These are phyloP conservation scores for Regulus satrapa DNA, from an alignment of 2,113 vertebrate species.

Conservation along the genomic window DNA sequence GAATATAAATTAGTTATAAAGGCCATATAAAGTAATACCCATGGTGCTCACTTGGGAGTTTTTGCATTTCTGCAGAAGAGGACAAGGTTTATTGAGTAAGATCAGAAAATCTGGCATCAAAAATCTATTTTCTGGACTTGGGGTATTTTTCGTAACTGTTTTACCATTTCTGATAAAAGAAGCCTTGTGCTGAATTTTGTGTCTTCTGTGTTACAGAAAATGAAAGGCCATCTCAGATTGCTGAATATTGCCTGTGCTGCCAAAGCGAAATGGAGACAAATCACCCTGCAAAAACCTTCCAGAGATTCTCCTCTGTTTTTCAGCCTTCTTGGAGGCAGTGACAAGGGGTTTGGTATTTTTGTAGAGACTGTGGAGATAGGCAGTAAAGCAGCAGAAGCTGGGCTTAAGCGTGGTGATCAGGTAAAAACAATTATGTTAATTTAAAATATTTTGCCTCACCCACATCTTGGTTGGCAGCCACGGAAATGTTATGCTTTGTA, in stretches of 20 bases:
- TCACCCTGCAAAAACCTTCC: constrained; percentile 88
- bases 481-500: neutral
- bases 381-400: constrained; percentile 90
- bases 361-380: constrained; percentile 84
- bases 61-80: neutral
- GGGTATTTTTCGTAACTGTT: neutral
- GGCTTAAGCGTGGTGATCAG: constrained; percentile 96
- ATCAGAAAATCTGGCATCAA: neutral
- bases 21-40: neutral
- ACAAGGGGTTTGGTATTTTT: constrained; percentile 92
- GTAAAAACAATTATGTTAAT: constrained; percentile 38
- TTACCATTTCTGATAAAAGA: neutral
- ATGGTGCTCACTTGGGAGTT: neutral
- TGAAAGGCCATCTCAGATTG: constrained; percentile 94
- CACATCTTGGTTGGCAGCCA: neutral
- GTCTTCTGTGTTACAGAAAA: constrained; percentile 80
- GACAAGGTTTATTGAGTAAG: neutral
- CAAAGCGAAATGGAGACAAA: constrained; percentile 94
- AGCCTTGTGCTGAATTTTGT: neutral
- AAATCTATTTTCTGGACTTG: neutral
- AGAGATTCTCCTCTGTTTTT: constrained; percentile 88
- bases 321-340: constrained; percentile 87
- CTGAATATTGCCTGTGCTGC: constrained; percentile 96
- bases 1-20: neutral
- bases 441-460: neutral